Base-by-base conservation (phyloP, 2,888 invertebrate species). In the Cosmia pyralina region DNA sequence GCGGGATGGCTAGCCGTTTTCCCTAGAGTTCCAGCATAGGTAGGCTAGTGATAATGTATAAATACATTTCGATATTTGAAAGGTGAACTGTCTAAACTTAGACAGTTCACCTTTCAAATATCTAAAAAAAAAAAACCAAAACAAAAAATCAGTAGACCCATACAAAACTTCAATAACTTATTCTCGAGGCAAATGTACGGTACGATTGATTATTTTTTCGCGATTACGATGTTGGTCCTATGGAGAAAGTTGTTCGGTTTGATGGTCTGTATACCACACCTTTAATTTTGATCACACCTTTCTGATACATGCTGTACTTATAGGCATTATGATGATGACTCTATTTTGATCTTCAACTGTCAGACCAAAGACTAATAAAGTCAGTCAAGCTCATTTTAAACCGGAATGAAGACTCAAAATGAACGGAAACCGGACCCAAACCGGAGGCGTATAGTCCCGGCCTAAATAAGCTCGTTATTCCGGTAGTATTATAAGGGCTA, bases 391-490 rank as follows among this genome's bases (percentile, higher is more conserved):
- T 53, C 38, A 69, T 68, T 69, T 64, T 10, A 38, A 77, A 50
- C 41, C 60, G 34, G 17, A 66, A 66, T 46, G n/a, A 46, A 57
- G 46, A 53, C 58, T 48, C 52, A 48, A 64, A 76, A 58, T 76
- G 38, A 62, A 66, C 50, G 62, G 19, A 57, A 52, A 53, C 57
- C 7, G 55, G 46, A 15, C 44, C 50, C 46, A n/a, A 59, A 65
- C 75, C 80, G 60, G 65, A 60, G 75, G 60, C 65, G 11, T 46
- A 46, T 34, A 72, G 38, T 22, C 50, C 50, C 55, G 53, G 59
- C 59, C 53, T 59, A 59, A 63, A 77, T 69, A 78, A 76, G 53
- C 81, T 81, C 53, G 76, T 81, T 78, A 81, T 78, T 81, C 78
- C 38, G 63, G 48, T 28, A 64, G 69, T 64, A 81, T 64, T 76